Evolutionary conservation across 2,797 vertebrate genomes (phyloP), one percentile per base, ranked within the genome.

Genomic region (Danio albolineatus): DNA sequence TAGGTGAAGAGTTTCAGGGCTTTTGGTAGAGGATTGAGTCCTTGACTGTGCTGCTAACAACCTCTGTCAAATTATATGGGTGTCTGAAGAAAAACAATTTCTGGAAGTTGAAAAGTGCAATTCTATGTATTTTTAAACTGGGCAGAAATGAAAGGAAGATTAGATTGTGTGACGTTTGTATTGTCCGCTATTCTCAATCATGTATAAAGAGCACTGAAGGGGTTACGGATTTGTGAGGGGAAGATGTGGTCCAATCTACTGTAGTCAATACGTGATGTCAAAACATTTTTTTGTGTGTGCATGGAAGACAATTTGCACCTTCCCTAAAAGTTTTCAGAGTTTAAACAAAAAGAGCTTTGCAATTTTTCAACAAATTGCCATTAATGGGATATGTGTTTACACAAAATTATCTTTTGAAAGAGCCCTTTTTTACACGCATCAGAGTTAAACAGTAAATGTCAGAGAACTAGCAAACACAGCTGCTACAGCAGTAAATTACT

Each of bases 401-500:
- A 9, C 66, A 1, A 72, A 67, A 76, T 69, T 14, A 54, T 44
- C n/a, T 46, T 54, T 54, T 75, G 44, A 76, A 76, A 10, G n/a
- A 41, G 70, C 4, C 12, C 9, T 28, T 61, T 49, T 21, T 43
- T 62, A 12, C 57, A 39, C 70, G 66, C 49, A 70, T 66, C 44
- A 14, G 16, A 74, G 67, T 73, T 66, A 56, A 80, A 77, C 76
- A 67, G 64, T 72, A 84, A 73, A 80, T 80, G 77, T 82, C 77
- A 64, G 43, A 60, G 80, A 59, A 54, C 46, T 70, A 28, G 73
- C 80, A 85, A 85, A 85, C 80, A 87, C 84, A 87, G 82, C 80
- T 85, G 82, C 70, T 28, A 53, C 69, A 67, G 69, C 38, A 67
- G 53, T 69, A 79, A 77, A 82, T 81, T 75, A 80, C 77, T 62